Percentiles rank a stretch among this genome's conserved stretches.
phyloP scores from a whole-genome alignment of 2,888 invertebrate genomes.

The Noctua comes region DNA sequence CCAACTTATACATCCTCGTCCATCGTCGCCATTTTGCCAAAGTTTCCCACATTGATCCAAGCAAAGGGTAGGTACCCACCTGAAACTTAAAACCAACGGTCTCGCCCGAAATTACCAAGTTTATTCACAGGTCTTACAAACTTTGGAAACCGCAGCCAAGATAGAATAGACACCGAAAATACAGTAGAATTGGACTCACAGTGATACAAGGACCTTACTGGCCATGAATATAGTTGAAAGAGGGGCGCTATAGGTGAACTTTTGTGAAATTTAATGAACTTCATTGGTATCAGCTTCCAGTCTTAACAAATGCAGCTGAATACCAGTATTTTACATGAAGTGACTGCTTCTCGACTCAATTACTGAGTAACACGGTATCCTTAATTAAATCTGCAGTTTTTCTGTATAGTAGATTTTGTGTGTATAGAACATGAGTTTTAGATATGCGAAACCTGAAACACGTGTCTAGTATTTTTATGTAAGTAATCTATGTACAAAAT shows the following conservation, averaged over 20 bases:
- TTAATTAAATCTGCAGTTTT: too few species aligned
- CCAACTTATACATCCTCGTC: constrained; percentile 8
- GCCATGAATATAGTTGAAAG: not conserved
- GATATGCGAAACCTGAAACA: too few species aligned
- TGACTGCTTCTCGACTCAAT: too few species aligned
- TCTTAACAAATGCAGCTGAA: too few species aligned
- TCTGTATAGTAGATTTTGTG: too few species aligned
- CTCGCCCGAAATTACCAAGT: constrained; percentile 51
- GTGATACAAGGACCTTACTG: not conserved
- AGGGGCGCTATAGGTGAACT: not conserved
- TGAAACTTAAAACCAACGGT: constrained; percentile 35
- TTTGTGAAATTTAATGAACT: not conserved
- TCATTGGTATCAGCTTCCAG: too few species aligned
- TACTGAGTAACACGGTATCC: too few species aligned
- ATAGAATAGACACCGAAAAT: not conserved
- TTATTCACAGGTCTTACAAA: constrained; percentile 42
- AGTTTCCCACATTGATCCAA: constrained; percentile 26
- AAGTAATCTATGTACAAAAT: too few species aligned
- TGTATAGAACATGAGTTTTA: too few species aligned
- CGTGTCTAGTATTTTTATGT: too few species aligned
- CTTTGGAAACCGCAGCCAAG: constrained; percentile 45
- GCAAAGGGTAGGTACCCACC: constrained; percentile 13
- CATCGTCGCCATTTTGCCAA: constrained; percentile 13
- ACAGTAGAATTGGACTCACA: not conserved
- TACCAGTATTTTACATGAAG: too few species aligned